Percentiles rank a stretch among this genome's conserved stretches.
These are phyloP conservation scores for Altica lythri DNA, from an alignment of 2,888 invertebrate species.

Conservation along the genomic window DNA sequence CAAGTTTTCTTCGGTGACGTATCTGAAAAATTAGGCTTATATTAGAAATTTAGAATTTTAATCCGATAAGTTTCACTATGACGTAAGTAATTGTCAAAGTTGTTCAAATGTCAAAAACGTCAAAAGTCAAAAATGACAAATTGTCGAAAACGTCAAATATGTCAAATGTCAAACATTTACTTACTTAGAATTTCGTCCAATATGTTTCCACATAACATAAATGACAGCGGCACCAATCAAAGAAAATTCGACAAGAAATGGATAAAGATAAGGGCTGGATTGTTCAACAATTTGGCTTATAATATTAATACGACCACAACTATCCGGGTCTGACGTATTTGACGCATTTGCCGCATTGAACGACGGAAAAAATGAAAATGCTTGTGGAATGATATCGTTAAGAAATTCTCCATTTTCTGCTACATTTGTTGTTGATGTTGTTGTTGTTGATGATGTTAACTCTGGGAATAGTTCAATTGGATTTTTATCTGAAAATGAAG, in stretches of 20 bases:
- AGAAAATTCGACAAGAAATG: conserved; percentile 95
- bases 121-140: background rate
- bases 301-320: conserved; percentile 82
- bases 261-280: conserved; percentile 92
- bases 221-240: conserved; percentile 93
- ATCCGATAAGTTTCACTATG: no score
- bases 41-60: no score
- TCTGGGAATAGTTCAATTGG: conserved; percentile 40
- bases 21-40: conserved; percentile 51
- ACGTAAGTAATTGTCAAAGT: no score
- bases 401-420: no score
- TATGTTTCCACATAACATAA: conserved; percentile 96
- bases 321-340: no score
- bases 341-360: conserved; percentile 55
- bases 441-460: no score
- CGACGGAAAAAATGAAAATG: conserved; percentile 37
- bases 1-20: conserved; percentile 79
- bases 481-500: conserved; percentile 41
- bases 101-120: no score
- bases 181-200: conserved; percentile 84
- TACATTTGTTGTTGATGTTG: no score
- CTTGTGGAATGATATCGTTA: conserved; percentile 52
- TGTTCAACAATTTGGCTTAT: conserved; percentile 93
- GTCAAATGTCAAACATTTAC: conserved; percentile 35
- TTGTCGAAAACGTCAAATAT: background rate